phyloP scores from a whole-genome alignment of 2,888 invertebrate species.

The Chloroclysta siterata region DNA sequence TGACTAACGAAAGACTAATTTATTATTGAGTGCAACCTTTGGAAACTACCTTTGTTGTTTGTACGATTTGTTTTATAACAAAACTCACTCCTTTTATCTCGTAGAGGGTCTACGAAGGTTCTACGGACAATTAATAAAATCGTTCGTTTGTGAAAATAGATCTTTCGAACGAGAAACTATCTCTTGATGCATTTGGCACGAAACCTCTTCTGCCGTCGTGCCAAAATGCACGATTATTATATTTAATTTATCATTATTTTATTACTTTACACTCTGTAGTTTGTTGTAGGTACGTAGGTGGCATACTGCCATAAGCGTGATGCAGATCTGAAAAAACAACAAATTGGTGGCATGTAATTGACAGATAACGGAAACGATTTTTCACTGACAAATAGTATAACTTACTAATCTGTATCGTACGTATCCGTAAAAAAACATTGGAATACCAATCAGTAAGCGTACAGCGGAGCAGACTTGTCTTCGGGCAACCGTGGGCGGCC shows the following conservation, averaged over 20 bases:
- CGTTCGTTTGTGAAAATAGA: not conserved
- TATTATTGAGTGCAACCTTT: too few species aligned
- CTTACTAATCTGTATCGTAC: not conserved
- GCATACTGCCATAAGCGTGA: conserved; percentile 16
- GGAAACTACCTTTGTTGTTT: too few species aligned
- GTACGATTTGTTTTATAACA: not conserved
- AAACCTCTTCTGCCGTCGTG: too few species aligned
- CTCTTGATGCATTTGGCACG: too few species aligned
- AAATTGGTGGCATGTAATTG: conserved; percentile 12
- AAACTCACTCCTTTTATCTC: not conserved
- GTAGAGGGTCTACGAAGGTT: conserved; percentile 35
- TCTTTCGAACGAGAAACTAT: too few species aligned
- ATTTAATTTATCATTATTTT: not conserved
- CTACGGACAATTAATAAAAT: conserved; percentile 9
- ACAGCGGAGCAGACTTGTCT: conserved; percentile 54
- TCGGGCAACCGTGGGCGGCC: conserved; percentile 69
- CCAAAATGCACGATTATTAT: too few species aligned
- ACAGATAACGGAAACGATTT: conserved; percentile 15
- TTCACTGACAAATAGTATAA: conserved; percentile 1
- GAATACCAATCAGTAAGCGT: conserved; percentile 49
- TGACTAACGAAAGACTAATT: too few species aligned
- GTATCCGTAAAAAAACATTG: conserved; percentile 41
- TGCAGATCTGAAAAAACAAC: conserved; percentile 13
- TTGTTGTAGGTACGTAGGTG: not conserved
- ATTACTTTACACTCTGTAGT: not conserved